A percentile compares a stretch with the other conserved stretches of the same genome.
Evolutionary conservation across 2,888 invertebrate genomes (phyloP).

Genomic region (Eupeodes luniger): DNA sequence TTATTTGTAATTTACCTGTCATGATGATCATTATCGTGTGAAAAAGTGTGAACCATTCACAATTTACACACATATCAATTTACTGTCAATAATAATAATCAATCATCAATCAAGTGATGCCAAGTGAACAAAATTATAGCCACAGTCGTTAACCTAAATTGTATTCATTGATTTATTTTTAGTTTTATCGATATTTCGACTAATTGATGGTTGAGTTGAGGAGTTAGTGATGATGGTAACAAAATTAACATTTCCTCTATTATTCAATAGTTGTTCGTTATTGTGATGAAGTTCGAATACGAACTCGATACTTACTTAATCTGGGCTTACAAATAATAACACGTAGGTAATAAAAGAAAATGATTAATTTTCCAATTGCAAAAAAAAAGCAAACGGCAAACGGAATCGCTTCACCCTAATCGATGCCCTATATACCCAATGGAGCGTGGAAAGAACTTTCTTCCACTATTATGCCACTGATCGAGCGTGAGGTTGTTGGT

Average conservation of each 20-base stretch:
- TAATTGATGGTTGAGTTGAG: slow-evolving; percentile 1
- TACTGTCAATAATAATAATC: slow-evolving; percentile 28
- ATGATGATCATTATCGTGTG: slow-evolving; percentile 29
- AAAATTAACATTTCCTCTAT: slow-evolving; percentile 4
- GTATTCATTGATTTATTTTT: slow-evolving; percentile 7
- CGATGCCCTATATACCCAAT: slow-evolving; percentile 69
- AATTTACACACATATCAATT: slow-evolving; percentile 26
- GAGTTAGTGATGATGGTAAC: neutral
- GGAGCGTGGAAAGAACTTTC: slow-evolving; percentile 67
- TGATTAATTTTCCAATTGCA: slow-evolving; percentile 39
- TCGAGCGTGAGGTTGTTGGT: neutral
- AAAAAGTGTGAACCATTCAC: slow-evolving; percentile 31
- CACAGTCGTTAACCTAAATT: slow-evolving; percentile 13
- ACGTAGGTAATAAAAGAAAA: slow-evolving; percentile 24
- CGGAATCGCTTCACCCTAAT: slow-evolving; percentile 42
- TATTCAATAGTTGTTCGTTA: slow-evolving; percentile 6
- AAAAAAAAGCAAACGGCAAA: neutral
- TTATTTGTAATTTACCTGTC: slow-evolving; percentile 21
- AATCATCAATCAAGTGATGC: slow-evolving; percentile 38
- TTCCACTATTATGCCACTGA: slow-evolving; percentile 36
- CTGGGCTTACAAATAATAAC: slow-evolving; percentile 6
- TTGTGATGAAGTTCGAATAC: neutral
- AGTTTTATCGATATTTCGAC: slow-evolving; percentile 2
- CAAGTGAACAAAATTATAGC: slow-evolving; percentile 8
- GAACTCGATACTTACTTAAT: neutral